phyloP scores from a whole-genome alignment of 2,888 invertebrate genomes.

The Orthosia cruda region DNA sequence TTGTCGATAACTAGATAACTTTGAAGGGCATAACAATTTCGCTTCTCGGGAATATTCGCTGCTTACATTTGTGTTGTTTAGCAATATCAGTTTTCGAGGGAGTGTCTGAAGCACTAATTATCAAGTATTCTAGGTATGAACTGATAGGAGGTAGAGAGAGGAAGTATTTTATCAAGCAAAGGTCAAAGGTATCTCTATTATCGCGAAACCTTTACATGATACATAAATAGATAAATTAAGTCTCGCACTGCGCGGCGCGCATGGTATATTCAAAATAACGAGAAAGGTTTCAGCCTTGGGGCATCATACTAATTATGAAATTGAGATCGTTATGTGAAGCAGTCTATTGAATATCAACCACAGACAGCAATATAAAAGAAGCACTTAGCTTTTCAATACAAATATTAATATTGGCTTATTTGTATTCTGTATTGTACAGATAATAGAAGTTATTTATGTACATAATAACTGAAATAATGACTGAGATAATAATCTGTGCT shows the following conservation, averaged over 20 bases:
- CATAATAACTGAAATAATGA: constrained; percentile 44
- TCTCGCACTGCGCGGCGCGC: not conserved
- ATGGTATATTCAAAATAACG: constrained; percentile 25
- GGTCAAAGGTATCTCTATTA: constrained; percentile 44
- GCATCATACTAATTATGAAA: constrained; percentile 12
- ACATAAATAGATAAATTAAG: constrained; percentile 16
- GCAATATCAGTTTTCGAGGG: constrained; percentile 14
- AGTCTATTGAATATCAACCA: constrained; percentile 15
- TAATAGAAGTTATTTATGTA: constrained; percentile 40
- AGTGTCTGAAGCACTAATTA: constrained; percentile 14
- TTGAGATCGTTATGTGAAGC: constrained; percentile 13
- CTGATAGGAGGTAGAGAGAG: constrained; percentile 12
- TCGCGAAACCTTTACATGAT: constrained; percentile 35
- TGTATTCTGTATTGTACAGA: constrained; percentile 33
- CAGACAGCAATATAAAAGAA: constrained; percentile 25
- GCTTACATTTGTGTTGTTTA: constrained; percentile 17
- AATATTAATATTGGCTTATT: constrained; percentile 29
- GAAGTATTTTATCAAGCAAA: constrained; percentile 39
- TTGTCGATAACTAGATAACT: constrained; percentile 34
- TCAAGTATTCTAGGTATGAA: constrained; percentile 9
- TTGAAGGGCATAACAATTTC: constrained; percentile 29
- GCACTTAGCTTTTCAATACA: constrained; percentile 35
- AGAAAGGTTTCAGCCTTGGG: constrained; percentile 15
- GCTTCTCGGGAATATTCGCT: constrained; percentile 13
- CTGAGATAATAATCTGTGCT: constrained; percentile 35